phyloP scores from a whole-genome alignment of 2,888 invertebrate species.

The Drosophila silvestris region DNA sequence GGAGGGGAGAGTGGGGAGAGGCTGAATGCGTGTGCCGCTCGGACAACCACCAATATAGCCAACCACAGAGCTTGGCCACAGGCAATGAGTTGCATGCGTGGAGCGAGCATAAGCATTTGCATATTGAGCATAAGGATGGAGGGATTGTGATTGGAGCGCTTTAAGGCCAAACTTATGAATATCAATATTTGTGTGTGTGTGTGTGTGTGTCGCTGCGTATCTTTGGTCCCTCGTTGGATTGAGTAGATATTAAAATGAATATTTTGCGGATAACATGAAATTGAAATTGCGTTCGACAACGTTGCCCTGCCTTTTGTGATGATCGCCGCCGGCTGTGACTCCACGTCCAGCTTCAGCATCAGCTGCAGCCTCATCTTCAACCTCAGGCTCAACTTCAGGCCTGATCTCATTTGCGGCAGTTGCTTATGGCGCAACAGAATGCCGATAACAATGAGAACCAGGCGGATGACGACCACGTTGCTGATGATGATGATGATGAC shows the following conservation, averaged over 20 bases:
- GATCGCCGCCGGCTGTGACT: slow-evolving; percentile 35
- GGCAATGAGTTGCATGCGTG: slow-evolving; percentile 20
- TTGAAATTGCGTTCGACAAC: slow-evolving; percentile 75
- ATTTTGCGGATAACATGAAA: slow-evolving; percentile 82
- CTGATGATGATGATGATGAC: slow-evolving; percentile 55
- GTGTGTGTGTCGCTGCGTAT: slow-evolving; percentile 21
- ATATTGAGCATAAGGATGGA: slow-evolving; percentile 81
- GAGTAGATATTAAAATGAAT: slow-evolving; percentile 84
- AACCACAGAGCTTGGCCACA: slow-evolving; percentile 48
- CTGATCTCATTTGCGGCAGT: slow-evolving; percentile 23
- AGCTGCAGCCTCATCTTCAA: slow-evolving; percentile 8
- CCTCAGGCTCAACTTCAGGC: neutral
- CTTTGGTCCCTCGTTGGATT: slow-evolving; percentile 63
- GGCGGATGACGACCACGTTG: slow-evolving; percentile 55
- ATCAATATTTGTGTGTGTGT: slow-evolving; percentile 78
- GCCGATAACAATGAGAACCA: slow-evolving; percentile 74
- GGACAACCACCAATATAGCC: slow-evolving; percentile 52
- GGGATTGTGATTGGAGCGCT: slow-evolving; percentile 79
- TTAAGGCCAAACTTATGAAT: slow-evolving; percentile 85
- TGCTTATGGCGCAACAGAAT: slow-evolving; percentile 65
- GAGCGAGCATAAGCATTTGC: slow-evolving; percentile 84
- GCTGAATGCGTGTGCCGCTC: neutral
- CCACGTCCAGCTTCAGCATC: slow-evolving; percentile 4
- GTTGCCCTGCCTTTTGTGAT: slow-evolving; percentile 62
- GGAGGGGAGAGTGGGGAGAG: neutral